A percentile compares a stretch with the other conserved stretches of the same genome.
phyloP scores from a whole-genome alignment of 1,140 invertebrate species.

The Rhyzopertha dominica region DNA sequence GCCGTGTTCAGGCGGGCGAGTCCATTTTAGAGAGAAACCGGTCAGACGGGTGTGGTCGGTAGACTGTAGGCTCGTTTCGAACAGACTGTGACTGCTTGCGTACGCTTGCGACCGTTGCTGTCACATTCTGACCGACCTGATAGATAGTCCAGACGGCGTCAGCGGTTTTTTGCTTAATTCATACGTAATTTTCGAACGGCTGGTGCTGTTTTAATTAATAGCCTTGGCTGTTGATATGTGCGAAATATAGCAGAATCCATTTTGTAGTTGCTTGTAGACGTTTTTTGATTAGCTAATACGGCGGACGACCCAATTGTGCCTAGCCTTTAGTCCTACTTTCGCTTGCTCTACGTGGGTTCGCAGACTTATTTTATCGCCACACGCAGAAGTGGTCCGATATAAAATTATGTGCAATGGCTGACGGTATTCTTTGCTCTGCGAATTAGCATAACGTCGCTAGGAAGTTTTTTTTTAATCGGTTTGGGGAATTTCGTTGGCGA shows the following conservation, averaged over 20 bases:
- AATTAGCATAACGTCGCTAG: background rate
- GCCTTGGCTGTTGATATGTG: too few species aligned
- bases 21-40: slow-evolving; percentile 26
- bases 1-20: slow-evolving; percentile 31
- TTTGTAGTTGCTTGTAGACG: slow-evolving; percentile 15
- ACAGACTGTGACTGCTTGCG: too few species aligned
- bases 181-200: slow-evolving; percentile 15
- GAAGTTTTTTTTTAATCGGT: background rate
- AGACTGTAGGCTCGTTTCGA: slow-evolving; percentile 18
- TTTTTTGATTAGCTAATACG: slow-evolving; percentile 27
- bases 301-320: slow-evolving; percentile 4
- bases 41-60: slow-evolving; percentile 28
- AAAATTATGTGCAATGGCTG: slow-evolving; percentile 15
- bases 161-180: slow-evolving; percentile 18
- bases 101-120: background rate
- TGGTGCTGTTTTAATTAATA: too few species aligned
- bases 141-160: slow-evolving; percentile 18
- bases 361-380: slow-evolving; percentile 23
- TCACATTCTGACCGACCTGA: slow-evolving; percentile 18
- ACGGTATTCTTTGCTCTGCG: slow-evolving; percentile 5
- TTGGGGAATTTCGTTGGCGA: too few species aligned
- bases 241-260: slow-evolving; percentile 28
- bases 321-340: slow-evolving; percentile 20
- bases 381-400: slow-evolving; percentile 6
- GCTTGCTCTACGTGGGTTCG: slow-evolving; percentile 22